Evolutionary conservation across 35 echinoderm and acorn worm genomes (phyloP).

Genomic region (Ptychodera flava): DNA sequence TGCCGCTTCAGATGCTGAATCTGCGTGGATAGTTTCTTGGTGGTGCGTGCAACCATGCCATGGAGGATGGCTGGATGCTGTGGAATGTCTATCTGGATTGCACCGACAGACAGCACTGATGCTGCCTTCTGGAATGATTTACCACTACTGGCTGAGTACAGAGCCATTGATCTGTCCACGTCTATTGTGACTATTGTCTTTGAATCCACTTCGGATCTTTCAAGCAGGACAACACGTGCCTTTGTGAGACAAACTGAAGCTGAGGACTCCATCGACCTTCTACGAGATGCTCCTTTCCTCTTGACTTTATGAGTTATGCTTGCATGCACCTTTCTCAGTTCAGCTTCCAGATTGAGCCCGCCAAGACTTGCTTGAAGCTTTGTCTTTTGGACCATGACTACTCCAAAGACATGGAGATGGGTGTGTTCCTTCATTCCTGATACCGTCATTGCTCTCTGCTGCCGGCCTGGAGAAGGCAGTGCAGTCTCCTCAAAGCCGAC

Average conservation of each 20-base stretch:
- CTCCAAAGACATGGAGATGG: background rate
- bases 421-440: background rate
- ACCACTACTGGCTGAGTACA: slow-evolving; percentile 12
- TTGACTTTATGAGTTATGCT: slow-evolving; percentile 34
- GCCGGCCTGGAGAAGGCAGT: background rate
- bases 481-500: background rate
- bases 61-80: slow-evolving; percentile 61
- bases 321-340: slow-evolving; percentile 43
- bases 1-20: slow-evolving; percentile 63
- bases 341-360: slow-evolving; percentile 78
- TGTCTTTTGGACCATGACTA: background rate
- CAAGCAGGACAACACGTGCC: background rate
- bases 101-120: background rate
- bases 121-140: slow-evolving; percentile 6
- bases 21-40: slow-evolving; percentile 61
- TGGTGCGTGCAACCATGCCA: slow-evolving; percentile 50
- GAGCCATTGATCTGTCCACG: slow-evolving; percentile 55
- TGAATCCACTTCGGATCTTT: background rate
- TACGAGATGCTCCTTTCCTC: background rate
- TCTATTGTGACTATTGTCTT: slow-evolving; percentile 63
- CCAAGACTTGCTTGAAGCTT: slow-evolving; percentile 66
- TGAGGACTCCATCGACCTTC: background rate
- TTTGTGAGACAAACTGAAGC: background rate
- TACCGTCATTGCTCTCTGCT: background rate
- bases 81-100: slow-evolving; percentile 53